Conservation (phyloP, 2,888 invertebrate genomes). For the Cheilosia grossa region DNA sequence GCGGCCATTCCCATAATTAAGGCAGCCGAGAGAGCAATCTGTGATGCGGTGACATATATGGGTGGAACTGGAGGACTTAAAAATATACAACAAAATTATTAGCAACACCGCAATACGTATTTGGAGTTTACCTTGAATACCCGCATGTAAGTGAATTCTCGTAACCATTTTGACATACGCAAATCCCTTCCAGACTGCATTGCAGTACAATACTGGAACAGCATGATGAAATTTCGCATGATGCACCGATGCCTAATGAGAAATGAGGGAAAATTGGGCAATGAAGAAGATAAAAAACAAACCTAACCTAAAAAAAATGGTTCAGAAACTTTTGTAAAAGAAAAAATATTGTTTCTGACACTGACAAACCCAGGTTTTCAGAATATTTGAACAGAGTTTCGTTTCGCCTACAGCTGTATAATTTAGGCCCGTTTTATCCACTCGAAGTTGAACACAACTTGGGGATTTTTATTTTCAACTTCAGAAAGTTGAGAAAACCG, state of each 20-base stretch:
- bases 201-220: constrained; percentile 6
- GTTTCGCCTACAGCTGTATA: too few relatives aligned
- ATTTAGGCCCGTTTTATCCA: too few relatives aligned
- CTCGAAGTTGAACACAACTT: too few relatives aligned
- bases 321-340: neutral
- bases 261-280: neutral
- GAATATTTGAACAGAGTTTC: too few relatives aligned
- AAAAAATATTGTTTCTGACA: neutral
- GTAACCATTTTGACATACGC: constrained; percentile 25
- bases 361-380: too few relatives aligned
- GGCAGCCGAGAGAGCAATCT: constrained; percentile 77
- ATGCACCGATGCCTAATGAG: constrained; percentile 12
- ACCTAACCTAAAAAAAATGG: neutral
- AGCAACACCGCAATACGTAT: neutral
- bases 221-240: constrained; percentile 19
- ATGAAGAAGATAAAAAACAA: neutral
- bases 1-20: constrained; percentile 77
- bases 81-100: neutral
- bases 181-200: constrained; percentile 8
- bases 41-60: constrained; percentile 76
- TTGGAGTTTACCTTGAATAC: constrained; percentile 29
- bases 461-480: too few relatives aligned
- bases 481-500: too few relatives aligned
- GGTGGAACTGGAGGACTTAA: constrained; percentile 34
- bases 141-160: constrained; percentile 30